Percentiles rank a stretch among this genome's conserved stretches.
Conservation (phyloP, 2,888 invertebrate species). For the Balanococcus diminutus region DNA sequence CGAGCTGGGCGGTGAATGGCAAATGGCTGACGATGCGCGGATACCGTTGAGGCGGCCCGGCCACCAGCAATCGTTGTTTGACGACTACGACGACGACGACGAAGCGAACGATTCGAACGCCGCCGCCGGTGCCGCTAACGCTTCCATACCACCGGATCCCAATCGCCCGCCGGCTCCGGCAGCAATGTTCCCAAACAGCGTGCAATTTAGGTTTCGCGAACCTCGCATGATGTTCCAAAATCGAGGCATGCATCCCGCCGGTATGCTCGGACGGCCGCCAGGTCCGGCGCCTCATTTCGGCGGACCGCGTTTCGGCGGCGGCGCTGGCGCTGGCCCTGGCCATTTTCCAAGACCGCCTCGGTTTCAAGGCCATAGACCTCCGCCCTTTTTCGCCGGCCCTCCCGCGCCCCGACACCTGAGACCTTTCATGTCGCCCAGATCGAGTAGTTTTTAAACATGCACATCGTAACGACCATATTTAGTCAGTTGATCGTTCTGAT, state of each 20-base stretch:
- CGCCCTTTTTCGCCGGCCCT: neutral
- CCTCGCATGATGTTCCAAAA: conserved; percentile 25
- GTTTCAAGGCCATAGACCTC: conserved; percentile 11
- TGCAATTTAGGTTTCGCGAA: conserved; percentile 35
- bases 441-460: conserved; percentile 31
- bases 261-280: neutral
- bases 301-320: neutral
- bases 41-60: neutral
- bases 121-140: neutral
- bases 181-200: neutral
- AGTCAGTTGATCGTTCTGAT: conserved; percentile 14
- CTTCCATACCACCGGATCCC: neutral
- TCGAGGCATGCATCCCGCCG: neutral
- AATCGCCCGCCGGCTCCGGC: neutral
- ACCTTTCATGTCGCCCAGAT: conserved; percentile 23
- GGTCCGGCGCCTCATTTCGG: neutral
- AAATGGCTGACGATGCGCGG: neutral
- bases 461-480: neutral
- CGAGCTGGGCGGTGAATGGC: neutral
- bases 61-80: neutral
- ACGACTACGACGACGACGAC: neutral
- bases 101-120: neutral
- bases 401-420: conserved; percentile 7
- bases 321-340: neutral
- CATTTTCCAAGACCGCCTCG: conserved; percentile 4